Percentiles rank a stretch among this genome's conserved stretches.
These are phyloP conservation scores for Eubasilissa regina DNA, from an alignment of 1,140 invertebrate species.

Conservation along the genomic window DNA sequence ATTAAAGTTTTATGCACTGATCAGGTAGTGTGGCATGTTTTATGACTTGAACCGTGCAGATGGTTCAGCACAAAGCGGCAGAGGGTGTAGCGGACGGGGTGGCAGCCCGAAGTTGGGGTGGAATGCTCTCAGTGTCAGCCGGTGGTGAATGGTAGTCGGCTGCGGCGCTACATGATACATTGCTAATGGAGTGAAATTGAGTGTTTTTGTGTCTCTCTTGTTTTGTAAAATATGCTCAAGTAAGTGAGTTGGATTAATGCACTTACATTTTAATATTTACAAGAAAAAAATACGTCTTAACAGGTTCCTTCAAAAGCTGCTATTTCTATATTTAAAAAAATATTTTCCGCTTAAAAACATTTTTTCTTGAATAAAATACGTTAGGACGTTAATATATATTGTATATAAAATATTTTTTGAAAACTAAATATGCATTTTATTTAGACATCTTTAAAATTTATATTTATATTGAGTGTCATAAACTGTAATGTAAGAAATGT, in stretches of 20 bases:
- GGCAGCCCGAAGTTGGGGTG: background rate
- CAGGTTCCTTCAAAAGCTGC: too few species aligned
- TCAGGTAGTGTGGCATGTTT: background rate
- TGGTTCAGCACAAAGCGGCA: background rate
- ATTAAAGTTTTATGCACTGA: background rate
- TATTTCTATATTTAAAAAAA: too few species aligned
- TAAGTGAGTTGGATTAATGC: constrained; percentile 24
- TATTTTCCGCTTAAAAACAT: too few species aligned
- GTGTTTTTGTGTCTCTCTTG: constrained; percentile 32
- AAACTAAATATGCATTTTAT: too few species aligned
- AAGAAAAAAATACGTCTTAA: too few species aligned
- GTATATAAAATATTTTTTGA: too few species aligned
- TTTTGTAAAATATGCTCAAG: constrained; percentile 2
- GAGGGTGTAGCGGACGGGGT: background rate
- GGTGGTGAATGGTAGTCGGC: constrained; percentile 30
- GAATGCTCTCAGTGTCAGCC: constrained; percentile 49
- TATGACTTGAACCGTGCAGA: background rate
- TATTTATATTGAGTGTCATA: too few species aligned
- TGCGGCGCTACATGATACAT: constrained; percentile 40
- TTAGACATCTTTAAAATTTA: too few species aligned
- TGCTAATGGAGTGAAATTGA: constrained; percentile 40
- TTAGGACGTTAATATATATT: too few species aligned
- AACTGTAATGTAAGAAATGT: too few species aligned
- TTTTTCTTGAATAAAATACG: too few species aligned
- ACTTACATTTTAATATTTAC: background rate